These are phyloP conservation scores for Caenorhabditis elegans DNA, from an alignment of 1,140 invertebrate species.

Conservation along the genomic window DNA sequence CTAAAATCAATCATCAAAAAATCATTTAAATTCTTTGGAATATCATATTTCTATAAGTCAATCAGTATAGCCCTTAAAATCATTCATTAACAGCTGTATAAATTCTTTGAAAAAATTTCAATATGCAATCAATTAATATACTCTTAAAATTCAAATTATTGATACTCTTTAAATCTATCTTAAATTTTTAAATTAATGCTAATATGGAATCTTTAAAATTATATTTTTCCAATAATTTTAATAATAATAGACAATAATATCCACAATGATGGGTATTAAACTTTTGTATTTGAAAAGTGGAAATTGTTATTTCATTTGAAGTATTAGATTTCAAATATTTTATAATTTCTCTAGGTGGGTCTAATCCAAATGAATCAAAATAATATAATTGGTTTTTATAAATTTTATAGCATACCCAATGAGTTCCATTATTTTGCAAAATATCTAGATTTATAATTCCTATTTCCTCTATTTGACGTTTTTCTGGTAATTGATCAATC, in stretches of 20 bases:
- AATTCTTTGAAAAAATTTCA: no score
- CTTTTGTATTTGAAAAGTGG: slow-evolving; percentile 49
- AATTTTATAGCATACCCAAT: slow-evolving; percentile 46
- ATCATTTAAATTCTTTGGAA: no score
- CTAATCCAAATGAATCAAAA: slow-evolving; percentile 48
- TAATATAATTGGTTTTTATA: slow-evolving; percentile 39
- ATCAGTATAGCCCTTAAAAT: no score
- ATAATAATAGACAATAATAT: slow-evolving; percentile 43
- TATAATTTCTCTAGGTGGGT: slow-evolving; percentile 41
- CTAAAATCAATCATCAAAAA: no score
- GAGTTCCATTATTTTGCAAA: slow-evolving; percentile 43
- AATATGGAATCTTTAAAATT: neutral
- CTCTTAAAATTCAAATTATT: no score
- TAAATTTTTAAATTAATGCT: no score
- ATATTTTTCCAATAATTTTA: slow-evolving; percentile 42
- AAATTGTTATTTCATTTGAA: slow-evolving; percentile 5
- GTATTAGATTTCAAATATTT: slow-evolving; percentile 42
- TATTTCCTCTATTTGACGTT: slow-evolving; percentile 44
- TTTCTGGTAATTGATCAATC: slow-evolving; percentile 43
- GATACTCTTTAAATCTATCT: no score
- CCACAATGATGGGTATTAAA: slow-evolving; percentile 48
- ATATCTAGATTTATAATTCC: slow-evolving; percentile 47
- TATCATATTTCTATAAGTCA: no score
- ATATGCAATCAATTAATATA: no score
- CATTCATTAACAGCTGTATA: no score